Base-by-base conservation (phyloP, 2,888 invertebrate genomes). In the Eupithecia vulgata region DNA sequence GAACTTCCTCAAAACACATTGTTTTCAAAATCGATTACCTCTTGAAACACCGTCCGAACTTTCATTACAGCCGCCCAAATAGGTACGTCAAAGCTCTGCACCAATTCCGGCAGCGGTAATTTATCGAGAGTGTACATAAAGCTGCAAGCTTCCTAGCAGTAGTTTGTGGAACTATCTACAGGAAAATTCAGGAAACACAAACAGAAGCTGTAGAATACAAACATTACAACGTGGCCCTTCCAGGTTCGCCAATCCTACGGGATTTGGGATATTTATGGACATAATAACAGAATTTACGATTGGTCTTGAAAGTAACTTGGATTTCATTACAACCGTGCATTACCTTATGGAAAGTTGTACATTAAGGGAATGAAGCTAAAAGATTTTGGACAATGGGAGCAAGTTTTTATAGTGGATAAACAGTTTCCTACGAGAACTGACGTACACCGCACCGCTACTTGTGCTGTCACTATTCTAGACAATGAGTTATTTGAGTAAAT, bases 91-190 rank as follows among this genome's bases (percentile, higher is more conserved):
- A 75, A 79, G 79, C 82, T 81, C 81, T 81, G 80, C 81, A 80
- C 76, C 81, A 82, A 81, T 82, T 82, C 78, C 77, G 75, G 79
- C 78, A 80, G 75, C 76, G 82, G 80, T 85, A 84, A 85, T 84
- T 87, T 85, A 86, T 83, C 82, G 82, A 71, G 68, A 59, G 68
- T 61, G 69, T 37, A 61, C 67, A 42, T 66, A 34, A 61, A 30
- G 61, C 30, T 61, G 5, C 61, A 30, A 61, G 34, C 61, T 57
- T 57, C 57, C 57, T 57, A 52, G 52, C n/a, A 21, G 4, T 57
- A 25, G 25, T 57, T 57, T 5, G 57, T 57, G 5, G 57, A 25
- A 25, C 25, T 57, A 57, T 57, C 57, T 57, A 57, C 57, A 25
- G 57, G 25, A 57, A 57, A 57, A 57, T 57, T 57, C 5, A 13